Evolutionary conservation across 2,888 invertebrate genomes (phyloP).

Genomic region (Dromius quadrimaculatus): DNA sequence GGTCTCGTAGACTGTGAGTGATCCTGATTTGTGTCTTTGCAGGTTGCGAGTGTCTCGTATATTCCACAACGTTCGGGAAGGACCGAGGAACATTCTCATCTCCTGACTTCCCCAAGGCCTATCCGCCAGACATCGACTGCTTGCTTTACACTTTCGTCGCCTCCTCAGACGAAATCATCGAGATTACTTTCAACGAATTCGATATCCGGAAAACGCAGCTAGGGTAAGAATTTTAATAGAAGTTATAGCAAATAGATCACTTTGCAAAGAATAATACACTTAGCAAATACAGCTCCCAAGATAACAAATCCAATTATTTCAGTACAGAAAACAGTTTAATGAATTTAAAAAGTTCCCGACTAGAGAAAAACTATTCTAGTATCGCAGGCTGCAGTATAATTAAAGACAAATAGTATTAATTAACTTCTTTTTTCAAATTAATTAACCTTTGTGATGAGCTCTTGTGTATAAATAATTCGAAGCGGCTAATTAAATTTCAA

Average conservation of each 20-base stretch:
- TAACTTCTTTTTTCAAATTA: constrained; percentile 9
- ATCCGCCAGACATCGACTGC: constrained; percentile 81
- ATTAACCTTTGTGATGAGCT: constrained; percentile 15
- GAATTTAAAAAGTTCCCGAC: constrained; percentile 11
- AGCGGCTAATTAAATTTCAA: constrained; percentile 10
- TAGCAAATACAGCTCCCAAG: neutral
- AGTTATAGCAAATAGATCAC: neutral
- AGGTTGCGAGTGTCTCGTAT: constrained; percentile 89
- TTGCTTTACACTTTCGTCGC: constrained; percentile 87
- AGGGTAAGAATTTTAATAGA: constrained; percentile 68
- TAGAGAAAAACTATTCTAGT: neutral
- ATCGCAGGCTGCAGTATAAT: neutral
- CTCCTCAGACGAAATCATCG: constrained; percentile 82
- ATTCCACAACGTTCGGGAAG: constrained; percentile 82
- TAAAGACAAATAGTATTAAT: constrained; percentile 26
- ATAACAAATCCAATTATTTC: constrained; percentile 27
- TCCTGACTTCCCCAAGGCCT: constrained; percentile 84
- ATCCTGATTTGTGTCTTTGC: constrained; percentile 58
- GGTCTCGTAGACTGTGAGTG: neutral
- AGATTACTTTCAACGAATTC: constrained; percentile 84
- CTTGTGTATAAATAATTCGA: neutral
- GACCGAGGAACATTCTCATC: constrained; percentile 85
- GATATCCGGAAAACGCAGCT: constrained; percentile 77
- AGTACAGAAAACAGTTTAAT: constrained; percentile 11
- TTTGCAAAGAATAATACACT: neutral